Base-by-base conservation (phyloP, 2,888 invertebrate species). In the Drosophila phalerata region DNA sequence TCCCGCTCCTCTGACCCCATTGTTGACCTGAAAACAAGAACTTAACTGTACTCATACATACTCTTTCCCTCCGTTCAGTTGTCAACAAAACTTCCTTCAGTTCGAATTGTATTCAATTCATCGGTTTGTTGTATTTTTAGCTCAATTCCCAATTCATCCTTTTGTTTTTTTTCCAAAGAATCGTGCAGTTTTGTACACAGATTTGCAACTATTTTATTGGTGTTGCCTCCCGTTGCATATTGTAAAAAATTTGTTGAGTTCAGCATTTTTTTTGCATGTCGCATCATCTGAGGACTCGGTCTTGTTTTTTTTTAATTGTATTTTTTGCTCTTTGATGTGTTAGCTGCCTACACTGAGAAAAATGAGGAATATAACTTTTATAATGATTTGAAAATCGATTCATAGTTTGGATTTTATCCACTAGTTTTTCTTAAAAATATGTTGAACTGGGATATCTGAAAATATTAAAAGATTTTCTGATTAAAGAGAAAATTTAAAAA, bases 141-240 rank as follows among this genome's bases (percentile, higher is more conserved):
- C 40, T 19, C 47, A 47, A 57, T 57, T 57, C 22, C 34, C 17
- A 48, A 19, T 49, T 19, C 6, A 19, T 25, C n/a, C 1, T 19
- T 19, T 32, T 49, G 13, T 47, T 17, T n/a, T 30, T 45, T 3
- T 30, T 45, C 2, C 30, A 8, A 25, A 34, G 45, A 37, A 57
- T 57, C 15, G 47, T 15, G 3, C 15, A 37, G 34, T 32, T 47
- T 37, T 57, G 57, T 56, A 32, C 30, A 55, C 53, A 42, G 40
- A 42, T 55, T 55, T 55, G 30, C 42, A 43, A 32, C 15, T 32
- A 43, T 56, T 56, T 34, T 19, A 34, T 43, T 55, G 34, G 42
- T 43, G 13, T 43, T 5, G 22, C 8, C 22, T 22, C 4, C 32
- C 5, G 17, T 15, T 32, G n/a, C 19, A 43, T 32, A 19, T 32